phyloP scores from a whole-genome alignment of 2,113 vertebrate species.

The Caretta caretta region DNA sequence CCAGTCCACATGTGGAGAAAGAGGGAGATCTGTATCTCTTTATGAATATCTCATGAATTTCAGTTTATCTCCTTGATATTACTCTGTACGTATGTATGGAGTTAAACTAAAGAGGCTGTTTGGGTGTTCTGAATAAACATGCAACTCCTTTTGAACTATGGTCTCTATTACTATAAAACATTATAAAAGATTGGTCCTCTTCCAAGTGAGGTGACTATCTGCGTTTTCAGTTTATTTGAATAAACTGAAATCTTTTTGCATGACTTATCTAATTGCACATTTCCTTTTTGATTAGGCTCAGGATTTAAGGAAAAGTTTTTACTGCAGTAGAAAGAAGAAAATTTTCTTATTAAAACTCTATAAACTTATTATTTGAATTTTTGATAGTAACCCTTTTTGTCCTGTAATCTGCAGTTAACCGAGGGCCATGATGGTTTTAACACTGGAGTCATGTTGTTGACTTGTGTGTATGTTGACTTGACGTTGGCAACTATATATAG shows the following conservation, averaged over 20 bases:
- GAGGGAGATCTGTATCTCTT: not conserved
- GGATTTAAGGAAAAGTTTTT: not conserved
- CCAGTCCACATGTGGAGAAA: not conserved
- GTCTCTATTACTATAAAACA: not conserved
- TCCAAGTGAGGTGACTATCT: not conserved
- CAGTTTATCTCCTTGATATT: not conserved
- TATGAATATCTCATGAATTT: not conserved
- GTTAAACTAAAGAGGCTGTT: not conserved
- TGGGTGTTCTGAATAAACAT: not conserved
- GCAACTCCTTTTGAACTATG: not conserved
- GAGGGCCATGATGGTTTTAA: not conserved
- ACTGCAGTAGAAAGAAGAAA: no score
- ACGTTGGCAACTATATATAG: not conserved
- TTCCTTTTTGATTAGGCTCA: not conserved
- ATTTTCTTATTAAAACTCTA: no score
- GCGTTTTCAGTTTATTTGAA: slow-evolving; percentile 5
- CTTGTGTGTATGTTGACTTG: not conserved
- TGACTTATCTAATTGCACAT: not conserved
- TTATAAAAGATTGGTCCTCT: not conserved
- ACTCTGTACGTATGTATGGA: not conserved
- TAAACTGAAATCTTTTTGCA: not conserved
- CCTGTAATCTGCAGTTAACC: not conserved
- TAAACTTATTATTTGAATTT: not conserved
- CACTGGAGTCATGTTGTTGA: not conserved
- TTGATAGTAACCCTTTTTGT: not conserved